Percentiles rank a stretch among this genome's conserved stretches.
Conservation (phyloP, 2,797 vertebrate species). For the Manis pentadactyla region DNA sequence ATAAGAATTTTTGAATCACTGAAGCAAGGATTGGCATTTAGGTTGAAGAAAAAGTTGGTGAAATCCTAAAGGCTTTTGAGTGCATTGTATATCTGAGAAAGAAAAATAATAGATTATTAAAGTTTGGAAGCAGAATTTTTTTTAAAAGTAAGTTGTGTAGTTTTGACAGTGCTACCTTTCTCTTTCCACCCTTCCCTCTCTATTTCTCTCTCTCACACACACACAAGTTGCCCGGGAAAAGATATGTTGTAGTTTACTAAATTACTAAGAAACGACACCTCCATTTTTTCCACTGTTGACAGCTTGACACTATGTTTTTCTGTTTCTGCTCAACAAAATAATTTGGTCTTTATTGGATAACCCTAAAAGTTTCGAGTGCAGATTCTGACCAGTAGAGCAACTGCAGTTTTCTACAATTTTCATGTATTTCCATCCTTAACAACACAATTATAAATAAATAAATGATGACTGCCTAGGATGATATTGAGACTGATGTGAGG, state of each 20-base stretch:
- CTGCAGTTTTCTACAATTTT: conserved; percentile 27
- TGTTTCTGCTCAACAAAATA: conserved; percentile 55
- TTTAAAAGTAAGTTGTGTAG: background rate
- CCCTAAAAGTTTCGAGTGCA: conserved; percentile 50
- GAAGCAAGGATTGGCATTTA: background rate
- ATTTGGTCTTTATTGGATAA: conserved; percentile 47
- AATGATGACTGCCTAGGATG: background rate
- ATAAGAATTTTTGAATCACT: background rate
- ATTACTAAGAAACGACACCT: conserved; percentile 66
- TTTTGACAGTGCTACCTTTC: background rate
- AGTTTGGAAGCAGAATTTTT: conserved; percentile 26
- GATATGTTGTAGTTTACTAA: background rate
- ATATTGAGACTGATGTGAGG: conserved; percentile 27
- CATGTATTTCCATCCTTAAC: conserved; percentile 37
- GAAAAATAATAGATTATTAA: conserved; percentile 48
- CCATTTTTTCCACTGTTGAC: conserved; percentile 51
- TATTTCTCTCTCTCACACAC: background rate
- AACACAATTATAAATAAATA: conserved; percentile 66
- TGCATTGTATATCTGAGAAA: background rate
- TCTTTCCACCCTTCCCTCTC: background rate
- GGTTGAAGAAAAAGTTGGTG: background rate
- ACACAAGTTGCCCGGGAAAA: background rate
- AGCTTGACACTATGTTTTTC: conserved; percentile 51
- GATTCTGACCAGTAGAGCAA: conserved; percentile 51
- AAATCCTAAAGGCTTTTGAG: conserved; percentile 10